Evolutionary conservation across 2,888 invertebrate genomes (phyloP), one percentile per base, ranked within the genome.

Genomic region (Entomobrya proxima): DNA sequence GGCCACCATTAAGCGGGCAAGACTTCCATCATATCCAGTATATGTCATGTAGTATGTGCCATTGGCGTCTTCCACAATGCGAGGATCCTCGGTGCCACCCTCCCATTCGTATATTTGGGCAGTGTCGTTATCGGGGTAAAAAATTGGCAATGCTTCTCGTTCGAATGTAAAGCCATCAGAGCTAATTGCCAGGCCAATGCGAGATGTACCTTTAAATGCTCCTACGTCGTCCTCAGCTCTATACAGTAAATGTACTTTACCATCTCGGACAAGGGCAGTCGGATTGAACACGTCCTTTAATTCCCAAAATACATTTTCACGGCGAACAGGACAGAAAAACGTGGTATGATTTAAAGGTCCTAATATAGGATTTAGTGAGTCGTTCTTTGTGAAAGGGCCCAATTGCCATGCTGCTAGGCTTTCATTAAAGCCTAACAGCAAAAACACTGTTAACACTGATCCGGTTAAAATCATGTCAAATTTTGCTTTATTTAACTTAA

Each of bases 251-350:
- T 89, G 86, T 24, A 89, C 55, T 44, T 80, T 78, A 4, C 87
- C 86, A 30, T 89, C 78, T 50, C 47, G 74, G 0, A 89, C 87
- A 0, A 89, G 32, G 0, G 89, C 89, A 1, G 89, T 85, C 1
- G 89, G 89, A 77, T 89, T 89, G 69, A 89, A 89, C 11, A 89
- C 88, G 50, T 89, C 89, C 67, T 89, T 89, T 24, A 69, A 69
- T 75, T 89, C 89, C 89, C 89, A 89, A 37, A 64, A 27, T 0
- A 89, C 77, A 1, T 37, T 24, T 50, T 87, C 86, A 7, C 82
- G 79, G 5, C 88, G 74, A 11, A 89, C 83, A 2, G 89, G 89
- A 37, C 89, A 89, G 64, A 81, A 81, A 47, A 89, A 89, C 6
- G 61, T 50, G 21, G 89, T 89, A 6, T 79, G 76, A 55, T 82